These are phyloP conservation scores for Rhyacophila brunnea DNA, from an alignment of 1,140 invertebrate genomes.

Conservation along the genomic window DNA sequence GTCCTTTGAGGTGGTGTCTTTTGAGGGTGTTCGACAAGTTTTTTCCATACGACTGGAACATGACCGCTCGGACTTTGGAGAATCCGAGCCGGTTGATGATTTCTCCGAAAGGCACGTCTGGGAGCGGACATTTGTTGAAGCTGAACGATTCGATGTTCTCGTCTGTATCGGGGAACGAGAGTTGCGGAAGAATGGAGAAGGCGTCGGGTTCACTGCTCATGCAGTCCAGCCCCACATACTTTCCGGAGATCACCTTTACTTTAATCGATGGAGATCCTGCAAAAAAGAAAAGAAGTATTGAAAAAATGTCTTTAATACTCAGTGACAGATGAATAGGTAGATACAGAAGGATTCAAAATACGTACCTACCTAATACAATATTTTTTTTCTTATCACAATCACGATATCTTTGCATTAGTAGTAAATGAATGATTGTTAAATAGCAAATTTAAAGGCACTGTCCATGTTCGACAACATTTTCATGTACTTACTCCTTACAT, in stretches of 20 bases:
- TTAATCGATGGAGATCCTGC: conserved; percentile 11
- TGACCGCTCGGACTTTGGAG: conserved; percentile 45
- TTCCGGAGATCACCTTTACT: conserved; percentile 8
- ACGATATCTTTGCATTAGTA: too few species aligned
- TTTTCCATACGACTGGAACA: conserved; percentile 47
- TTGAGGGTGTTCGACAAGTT: conserved; percentile 51
- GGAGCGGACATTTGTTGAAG: conserved; percentile 51
- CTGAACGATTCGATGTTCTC: conserved; percentile 34
- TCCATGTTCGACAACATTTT: too few species aligned
- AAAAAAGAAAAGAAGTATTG: conserved; percentile 22
- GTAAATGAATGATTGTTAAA: too few species aligned
- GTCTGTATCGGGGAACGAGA: conserved; percentile 3
- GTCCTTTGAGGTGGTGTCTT: conserved; percentile 53
- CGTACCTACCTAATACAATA: too few species aligned
- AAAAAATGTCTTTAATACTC: too few species aligned
- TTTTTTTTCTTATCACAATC: too few species aligned
- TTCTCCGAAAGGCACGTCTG: conserved; percentile 45
- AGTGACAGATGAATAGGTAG: too few species aligned
- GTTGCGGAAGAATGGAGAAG: conserved; percentile 17
- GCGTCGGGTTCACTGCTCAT: conserved; percentile 5
- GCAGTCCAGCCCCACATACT: conserved; percentile 12
- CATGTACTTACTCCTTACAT: too few species aligned
- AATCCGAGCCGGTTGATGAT: conserved; percentile 47
- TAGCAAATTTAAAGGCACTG: too few species aligned
- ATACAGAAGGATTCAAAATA: too few species aligned